Evolutionary conservation across 2,888 invertebrate genomes (phyloP).

Genomic region (Catocala sponsa): DNA sequence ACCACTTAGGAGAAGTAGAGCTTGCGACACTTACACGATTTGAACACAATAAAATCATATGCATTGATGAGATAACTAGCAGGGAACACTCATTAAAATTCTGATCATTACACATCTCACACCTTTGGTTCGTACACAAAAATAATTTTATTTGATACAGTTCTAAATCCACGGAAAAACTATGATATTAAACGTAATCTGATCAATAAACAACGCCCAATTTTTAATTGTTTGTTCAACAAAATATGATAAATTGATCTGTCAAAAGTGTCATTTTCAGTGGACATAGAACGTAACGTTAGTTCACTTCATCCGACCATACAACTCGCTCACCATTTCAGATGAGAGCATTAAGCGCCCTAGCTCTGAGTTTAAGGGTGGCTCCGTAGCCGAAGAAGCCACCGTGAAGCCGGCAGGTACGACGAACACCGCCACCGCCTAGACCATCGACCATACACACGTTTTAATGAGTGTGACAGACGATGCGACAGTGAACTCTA

Average conservation of each 20-base stretch:
- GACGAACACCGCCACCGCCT: conserved; percentile 81
- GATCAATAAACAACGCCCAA: background rate
- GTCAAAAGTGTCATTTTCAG: conserved; percentile 50
- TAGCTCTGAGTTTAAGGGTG: conserved; percentile 95
- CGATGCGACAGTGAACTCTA: conserved; percentile 82
- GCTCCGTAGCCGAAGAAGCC: conserved; percentile 83
- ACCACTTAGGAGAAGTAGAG: conserved; percentile 75
- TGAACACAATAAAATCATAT: conserved; percentile 63
- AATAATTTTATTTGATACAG: conserved; percentile 50
- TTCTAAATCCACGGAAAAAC: conserved; percentile 47
- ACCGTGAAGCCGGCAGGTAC: conserved; percentile 83
- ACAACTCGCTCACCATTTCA: conserved; percentile 87
- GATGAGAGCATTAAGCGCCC: conserved; percentile 94
- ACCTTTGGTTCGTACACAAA: conserved; percentile 56
- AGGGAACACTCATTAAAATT: conserved; percentile 60
- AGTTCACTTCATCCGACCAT: conserved; percentile 79
- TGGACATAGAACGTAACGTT: conserved; percentile 76
- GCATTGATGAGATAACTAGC: conserved; percentile 32
- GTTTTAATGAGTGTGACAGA: conserved; percentile 80
- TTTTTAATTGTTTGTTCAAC: background rate
- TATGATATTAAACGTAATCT: conserved; percentile 1
- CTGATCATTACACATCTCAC: conserved; percentile 55
- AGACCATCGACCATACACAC: conserved; percentile 81
- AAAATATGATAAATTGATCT: conserved; percentile 9
- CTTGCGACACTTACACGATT: conserved; percentile 81